phyloP scores from a whole-genome alignment of 2,888 invertebrate genomes.

The Ypsolopha sequella region DNA sequence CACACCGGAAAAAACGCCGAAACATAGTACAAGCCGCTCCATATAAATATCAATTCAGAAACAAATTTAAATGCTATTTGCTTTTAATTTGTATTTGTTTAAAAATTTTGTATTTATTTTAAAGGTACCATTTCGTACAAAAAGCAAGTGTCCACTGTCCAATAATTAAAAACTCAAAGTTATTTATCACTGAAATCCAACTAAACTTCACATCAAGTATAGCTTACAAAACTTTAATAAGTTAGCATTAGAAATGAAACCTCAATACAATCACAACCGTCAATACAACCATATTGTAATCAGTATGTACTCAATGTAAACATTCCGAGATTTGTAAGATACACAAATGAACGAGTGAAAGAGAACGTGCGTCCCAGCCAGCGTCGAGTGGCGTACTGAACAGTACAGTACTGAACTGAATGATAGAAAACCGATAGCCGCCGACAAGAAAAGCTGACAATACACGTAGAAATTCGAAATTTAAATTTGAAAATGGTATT shows the following conservation, averaged over 20 bases:
- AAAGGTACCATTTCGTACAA: no score
- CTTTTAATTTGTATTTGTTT: no score
- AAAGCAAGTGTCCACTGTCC: no score
- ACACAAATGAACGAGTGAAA: background rate
- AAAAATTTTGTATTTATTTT: no score
- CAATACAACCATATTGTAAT: background rate
- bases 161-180: no score
- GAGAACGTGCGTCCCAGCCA: background rate
- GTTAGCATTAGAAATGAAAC: background rate
- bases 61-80: no score
- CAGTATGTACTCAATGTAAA: background rate
- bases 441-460: background rate
- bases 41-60: no score
- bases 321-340: background rate
- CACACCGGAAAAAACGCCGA: no score
- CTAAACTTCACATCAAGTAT: no score
- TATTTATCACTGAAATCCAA: no score
- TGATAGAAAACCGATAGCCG: constrained; percentile 1
- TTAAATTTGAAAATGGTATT: background rate
- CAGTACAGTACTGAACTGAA: constrained; percentile 1
- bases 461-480: background rate
- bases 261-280: background rate
- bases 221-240: no score
- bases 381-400: constrained; percentile 1
- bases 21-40: no score